Evolutionary conservation across 2,797 vertebrate species (phyloP).

Genomic region (Falco biarmicus): DNA sequence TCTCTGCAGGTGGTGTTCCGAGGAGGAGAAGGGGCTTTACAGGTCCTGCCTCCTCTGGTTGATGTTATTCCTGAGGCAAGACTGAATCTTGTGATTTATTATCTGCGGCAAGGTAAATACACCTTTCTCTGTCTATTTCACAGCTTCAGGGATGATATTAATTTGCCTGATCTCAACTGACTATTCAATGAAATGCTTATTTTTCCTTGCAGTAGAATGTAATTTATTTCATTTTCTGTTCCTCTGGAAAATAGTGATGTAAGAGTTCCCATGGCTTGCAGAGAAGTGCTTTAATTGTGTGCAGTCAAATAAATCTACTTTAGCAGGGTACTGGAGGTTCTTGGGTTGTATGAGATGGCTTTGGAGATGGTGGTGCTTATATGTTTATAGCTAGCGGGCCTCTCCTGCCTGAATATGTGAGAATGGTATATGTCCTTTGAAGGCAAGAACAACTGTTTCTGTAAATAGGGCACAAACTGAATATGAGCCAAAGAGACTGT

Average conservation of each 20-base stretch:
- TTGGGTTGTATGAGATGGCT: neutral
- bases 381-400: neutral
- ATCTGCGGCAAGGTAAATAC: conserved; percentile 91
- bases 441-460: neutral
- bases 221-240: neutral
- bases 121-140: conserved; percentile 2
- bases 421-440: neutral
- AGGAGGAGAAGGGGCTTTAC: conserved; percentile 93
- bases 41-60: conserved; percentile 91
- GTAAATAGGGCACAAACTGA: neutral
- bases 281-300: neutral
- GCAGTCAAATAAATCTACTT: neutral
- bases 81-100: conserved; percentile 97
- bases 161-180: neutral
- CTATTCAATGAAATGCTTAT: neutral
- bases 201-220: neutral
- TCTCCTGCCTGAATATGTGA: neutral
- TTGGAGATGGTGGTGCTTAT: neutral
- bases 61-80: conserved; percentile 97
- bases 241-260: neutral
- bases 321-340: neutral
- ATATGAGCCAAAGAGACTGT: neutral
- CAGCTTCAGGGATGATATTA: neutral
- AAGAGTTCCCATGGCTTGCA: neutral
- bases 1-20: conserved; percentile 91